Evolutionary conservation across 2,797 vertebrate genomes (phyloP).

Genomic region (Muraenolepis orangiensis): DNA sequence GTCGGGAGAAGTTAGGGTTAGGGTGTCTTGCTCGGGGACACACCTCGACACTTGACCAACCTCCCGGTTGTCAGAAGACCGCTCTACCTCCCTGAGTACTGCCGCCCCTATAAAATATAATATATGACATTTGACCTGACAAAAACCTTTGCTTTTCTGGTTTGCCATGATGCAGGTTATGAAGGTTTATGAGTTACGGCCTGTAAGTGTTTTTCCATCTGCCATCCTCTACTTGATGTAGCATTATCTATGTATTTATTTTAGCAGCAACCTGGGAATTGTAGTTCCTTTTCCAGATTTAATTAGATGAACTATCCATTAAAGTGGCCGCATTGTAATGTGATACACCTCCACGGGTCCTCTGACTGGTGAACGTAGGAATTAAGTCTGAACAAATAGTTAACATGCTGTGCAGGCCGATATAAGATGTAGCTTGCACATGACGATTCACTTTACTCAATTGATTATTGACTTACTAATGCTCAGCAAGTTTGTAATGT

Average conservation of each 20-base stretch:
- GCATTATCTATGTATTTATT: neutral
- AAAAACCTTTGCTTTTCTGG: constrained; percentile 4
- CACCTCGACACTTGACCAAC: no score
- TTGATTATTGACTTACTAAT: neutral
- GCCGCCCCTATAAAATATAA: no score
- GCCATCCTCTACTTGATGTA: neutral
- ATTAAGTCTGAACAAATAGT: neutral
- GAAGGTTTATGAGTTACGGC: constrained; percentile 9
- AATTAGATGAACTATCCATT: neutral
- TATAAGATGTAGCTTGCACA: neutral
- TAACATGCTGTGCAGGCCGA: neutral
- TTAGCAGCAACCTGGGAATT: neutral
- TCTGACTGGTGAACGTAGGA: neutral
- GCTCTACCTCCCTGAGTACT: no score
- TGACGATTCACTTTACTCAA: neutral
- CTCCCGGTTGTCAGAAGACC: no score
- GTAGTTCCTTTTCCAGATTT: neutral
- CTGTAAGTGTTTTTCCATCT: constrained; percentile 10
- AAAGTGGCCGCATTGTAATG: neutral
- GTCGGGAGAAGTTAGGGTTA: no score
- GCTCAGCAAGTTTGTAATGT: neutral
- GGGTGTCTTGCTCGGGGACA: no score
- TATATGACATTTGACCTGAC: constrained; percentile 15
- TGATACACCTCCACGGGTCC: neutral
- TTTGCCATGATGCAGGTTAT: constrained; percentile 6